phyloP scores from a whole-genome alignment of 2,113 vertebrate genomes.

The Miniopterus natalensis region DNA sequence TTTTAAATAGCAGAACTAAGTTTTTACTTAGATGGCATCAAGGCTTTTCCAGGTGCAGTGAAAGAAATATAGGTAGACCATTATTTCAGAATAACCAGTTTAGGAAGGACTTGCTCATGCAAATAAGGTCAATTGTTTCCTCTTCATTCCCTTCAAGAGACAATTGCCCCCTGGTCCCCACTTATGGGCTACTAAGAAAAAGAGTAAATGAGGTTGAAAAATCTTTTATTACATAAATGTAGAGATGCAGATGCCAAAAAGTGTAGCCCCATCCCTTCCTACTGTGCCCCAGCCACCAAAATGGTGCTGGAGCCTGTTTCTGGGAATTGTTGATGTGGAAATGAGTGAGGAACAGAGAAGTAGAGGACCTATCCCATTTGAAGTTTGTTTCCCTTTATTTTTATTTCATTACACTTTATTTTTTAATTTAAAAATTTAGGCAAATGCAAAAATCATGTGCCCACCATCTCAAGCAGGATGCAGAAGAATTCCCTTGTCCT shows the following conservation, averaged over 20 bases:
- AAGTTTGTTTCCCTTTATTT: conserved; percentile 4
- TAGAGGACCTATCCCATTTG: not conserved
- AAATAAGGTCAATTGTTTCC: not conserved
- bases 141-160: not conserved
- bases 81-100: not conserved
- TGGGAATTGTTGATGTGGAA: not conserved
- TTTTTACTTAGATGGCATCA: not conserved
- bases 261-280: not conserved
- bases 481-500: not conserved
- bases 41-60: not conserved
- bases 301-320: not conserved
- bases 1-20: not conserved
- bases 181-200: not conserved
- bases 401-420: not conserved
- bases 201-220: not conserved
- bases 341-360: not conserved
- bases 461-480: not conserved
- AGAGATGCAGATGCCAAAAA: not conserved
- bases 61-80: not conserved
- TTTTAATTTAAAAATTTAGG: conserved; percentile 16
- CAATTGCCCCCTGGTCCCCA: not conserved
- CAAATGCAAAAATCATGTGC: not conserved
- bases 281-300: not conserved
- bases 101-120: not conserved
- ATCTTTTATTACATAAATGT: not conserved